Base-by-base conservation (phyloP, 1,140 invertebrate species). In the Ceratitis capitata region DNA sequence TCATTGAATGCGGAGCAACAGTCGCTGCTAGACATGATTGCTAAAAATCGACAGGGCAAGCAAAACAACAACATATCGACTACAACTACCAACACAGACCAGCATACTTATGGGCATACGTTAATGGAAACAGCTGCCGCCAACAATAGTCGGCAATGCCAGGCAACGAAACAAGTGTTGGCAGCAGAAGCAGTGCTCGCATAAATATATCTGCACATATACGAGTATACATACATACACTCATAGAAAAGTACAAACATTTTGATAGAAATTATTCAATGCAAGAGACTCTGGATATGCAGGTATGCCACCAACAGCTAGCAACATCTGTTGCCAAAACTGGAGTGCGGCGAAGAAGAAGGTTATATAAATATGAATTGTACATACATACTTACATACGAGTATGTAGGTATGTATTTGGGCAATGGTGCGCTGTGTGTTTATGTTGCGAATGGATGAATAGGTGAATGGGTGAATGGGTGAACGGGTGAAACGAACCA, bases 1-100 rank as follows among this genome's bases (percentile, higher is more conserved):
- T 78, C 69, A 78, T n/a, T 42, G 42, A 78, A 78, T 78, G 69
- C 19, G 7, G 35, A 45, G 42, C 69, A 78, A 78, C 58, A 61
- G 58, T 61, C 26, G 6, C 58, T 61, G 39, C 69, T 29, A 78
- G 35, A 78, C 35, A 78, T 78, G 39, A 78, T 78, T 78, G 42
- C 39, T 47, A 78, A 78, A 42, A 47, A 83, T 32, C 42, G 53
- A 29, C 47, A 83, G 19, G 26, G 23, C 39, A 51, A 83, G 53
- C 29, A 83, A n/a, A 83, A 49, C 47, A 83, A 19, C 29, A 83
- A 32, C 42, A 83, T 49, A 16, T 49, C 56, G 23, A 58, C 56
- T 26, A 58, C 56, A 12, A 26, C 26, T 42, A 14, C 23, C 26
- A 69, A 32, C 61, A 69, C 26, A 69, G 1, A 74, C 5, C 56